A percentile compares a stretch with the other conserved stretches of the same genome.
These are phyloP conservation scores for Rhopilema esculentum DNA, from an alignment of 30 jellyfish, hydroid and myxozoan species.

Conservation along the genomic window DNA sequence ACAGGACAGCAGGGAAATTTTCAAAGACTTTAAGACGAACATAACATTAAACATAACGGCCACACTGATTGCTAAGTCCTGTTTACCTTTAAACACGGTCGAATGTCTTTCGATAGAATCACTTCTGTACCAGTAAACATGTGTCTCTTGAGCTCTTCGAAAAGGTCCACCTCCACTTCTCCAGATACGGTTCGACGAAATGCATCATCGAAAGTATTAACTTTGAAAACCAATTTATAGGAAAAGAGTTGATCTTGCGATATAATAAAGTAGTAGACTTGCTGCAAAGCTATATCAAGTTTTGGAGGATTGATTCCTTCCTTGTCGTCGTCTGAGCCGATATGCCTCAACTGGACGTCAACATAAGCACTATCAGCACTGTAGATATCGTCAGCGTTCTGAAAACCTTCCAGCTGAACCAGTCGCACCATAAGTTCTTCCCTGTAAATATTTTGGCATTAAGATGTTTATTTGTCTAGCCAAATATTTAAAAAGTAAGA, in stretches of 20 bases:
- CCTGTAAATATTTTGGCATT: slow-evolving; percentile 40
- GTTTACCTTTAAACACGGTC: slow-evolving; percentile 45
- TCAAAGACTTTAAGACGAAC: too few species aligned
- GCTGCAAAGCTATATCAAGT: slow-evolving; percentile 93
- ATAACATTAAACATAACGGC: too few species aligned
- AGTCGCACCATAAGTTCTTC: slow-evolving; percentile 98
- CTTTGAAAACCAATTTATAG: slow-evolving; percentile 83
- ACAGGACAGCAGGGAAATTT: too few species aligned
- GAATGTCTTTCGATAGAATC: slow-evolving; percentile 73
- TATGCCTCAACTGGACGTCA: slow-evolving; percentile 85
- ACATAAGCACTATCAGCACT: slow-evolving; percentile 94
- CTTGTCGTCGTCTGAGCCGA: slow-evolving; percentile 61
- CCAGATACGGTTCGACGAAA: slow-evolving; percentile 83
- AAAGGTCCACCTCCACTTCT: slow-evolving; percentile 79
- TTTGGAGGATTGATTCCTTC: slow-evolving; percentile 81
- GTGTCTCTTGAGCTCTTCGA: slow-evolving; percentile 81
- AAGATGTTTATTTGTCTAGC: background rate
- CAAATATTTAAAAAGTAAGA: too few species aligned
- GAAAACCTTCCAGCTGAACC: slow-evolving; percentile 94
- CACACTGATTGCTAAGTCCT: too few species aligned
- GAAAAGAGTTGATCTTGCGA: slow-evolving; percentile 86
- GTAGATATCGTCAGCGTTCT: slow-evolving; percentile 72
- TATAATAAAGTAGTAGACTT: slow-evolving; percentile 89
- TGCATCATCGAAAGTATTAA: slow-evolving; percentile 90
- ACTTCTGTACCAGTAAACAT: slow-evolving; percentile 89